These are phyloP conservation scores for Aptenodytes forsteri DNA, from an alignment of 2,113 vertebrate genomes.

Conservation along the genomic window DNA sequence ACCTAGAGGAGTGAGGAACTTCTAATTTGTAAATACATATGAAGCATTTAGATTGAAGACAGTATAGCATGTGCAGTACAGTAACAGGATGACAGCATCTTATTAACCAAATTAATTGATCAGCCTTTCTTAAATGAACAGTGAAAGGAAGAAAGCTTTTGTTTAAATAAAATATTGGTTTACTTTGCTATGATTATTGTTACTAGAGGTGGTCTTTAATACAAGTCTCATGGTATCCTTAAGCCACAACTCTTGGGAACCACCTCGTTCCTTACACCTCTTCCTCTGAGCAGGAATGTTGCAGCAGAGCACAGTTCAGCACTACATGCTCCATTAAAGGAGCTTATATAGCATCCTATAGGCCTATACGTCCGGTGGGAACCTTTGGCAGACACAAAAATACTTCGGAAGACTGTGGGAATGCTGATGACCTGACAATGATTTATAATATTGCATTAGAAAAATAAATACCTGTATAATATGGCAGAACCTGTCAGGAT, in stretches of 20 bases:
- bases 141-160: neutral
- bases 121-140: neutral
- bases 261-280: neutral
- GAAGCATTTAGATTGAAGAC: neutral
- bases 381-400: neutral
- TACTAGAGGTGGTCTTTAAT: neutral
- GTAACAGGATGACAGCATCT: neutral
- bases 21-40: neutral
- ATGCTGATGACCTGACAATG: neutral
- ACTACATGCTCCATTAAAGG: neutral
- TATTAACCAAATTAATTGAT: neutral
- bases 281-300: neutral
- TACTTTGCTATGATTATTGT: neutral
- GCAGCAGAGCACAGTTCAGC: neutral
- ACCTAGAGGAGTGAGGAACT: neutral
- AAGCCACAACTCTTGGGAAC: neutral
- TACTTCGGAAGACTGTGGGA: neutral
- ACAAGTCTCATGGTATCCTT: neutral
- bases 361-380: neutral
- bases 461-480: constrained; percentile 20
- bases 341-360: neutral
- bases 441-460: constrained; percentile 13
- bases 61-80: neutral
- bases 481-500: neutral
- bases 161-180: neutral